phyloP scores from a whole-genome alignment of 2,797 vertebrate species.

The Decapterus maruadsi region DNA sequence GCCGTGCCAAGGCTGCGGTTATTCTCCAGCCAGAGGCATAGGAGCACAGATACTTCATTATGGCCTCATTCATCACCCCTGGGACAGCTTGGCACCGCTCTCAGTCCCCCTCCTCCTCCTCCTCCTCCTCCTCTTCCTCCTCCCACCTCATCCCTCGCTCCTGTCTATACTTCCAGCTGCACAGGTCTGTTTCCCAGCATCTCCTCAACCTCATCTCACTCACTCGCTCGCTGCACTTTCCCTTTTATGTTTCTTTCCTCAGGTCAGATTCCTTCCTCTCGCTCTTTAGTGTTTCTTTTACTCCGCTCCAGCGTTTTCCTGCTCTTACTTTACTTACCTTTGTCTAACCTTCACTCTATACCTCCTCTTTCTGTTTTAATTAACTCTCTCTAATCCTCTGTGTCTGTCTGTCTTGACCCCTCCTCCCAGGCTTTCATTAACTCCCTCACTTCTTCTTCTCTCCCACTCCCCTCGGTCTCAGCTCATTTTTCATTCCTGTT shows the following conservation, averaged over 20 bases:
- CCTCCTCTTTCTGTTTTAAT: conserved; percentile 61
- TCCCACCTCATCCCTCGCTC: conserved; percentile 32
- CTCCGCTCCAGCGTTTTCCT: conserved; percentile 3
- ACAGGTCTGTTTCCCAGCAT: conserved; percentile 39
- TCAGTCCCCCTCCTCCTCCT: conserved; percentile 45
- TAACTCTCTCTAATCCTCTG: conserved; percentile 66
- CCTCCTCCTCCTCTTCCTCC: conserved; percentile 1
- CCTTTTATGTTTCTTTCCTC: conserved; percentile 22
- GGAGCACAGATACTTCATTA: conserved; percentile 83
- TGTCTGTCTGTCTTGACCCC: conserved; percentile 50
- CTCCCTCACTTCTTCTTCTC: conserved; percentile 36
- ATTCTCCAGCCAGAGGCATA: conserved; percentile 73
- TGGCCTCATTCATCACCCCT: conserved; percentile 84
- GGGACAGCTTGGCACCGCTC: conserved; percentile 78
- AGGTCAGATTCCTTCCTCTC: conserved; percentile 28
- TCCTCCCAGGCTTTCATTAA: conserved; percentile 65
- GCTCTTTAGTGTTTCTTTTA: conserved; percentile 14
- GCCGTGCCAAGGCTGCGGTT: conserved; percentile 76
- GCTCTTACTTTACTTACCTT: conserved; percentile 51
- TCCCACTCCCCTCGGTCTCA: conserved; percentile 29
- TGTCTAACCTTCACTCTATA: conserved; percentile 53
- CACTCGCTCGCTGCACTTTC: conserved; percentile 16
- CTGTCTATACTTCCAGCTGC: conserved; percentile 50
- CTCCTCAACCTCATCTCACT: conserved; percentile 50
- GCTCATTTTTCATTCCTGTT: conserved; percentile 49